Evolutionary conservation across 1,140 invertebrate genomes (phyloP).

Genomic region (Eufriesea mexicana): DNA sequence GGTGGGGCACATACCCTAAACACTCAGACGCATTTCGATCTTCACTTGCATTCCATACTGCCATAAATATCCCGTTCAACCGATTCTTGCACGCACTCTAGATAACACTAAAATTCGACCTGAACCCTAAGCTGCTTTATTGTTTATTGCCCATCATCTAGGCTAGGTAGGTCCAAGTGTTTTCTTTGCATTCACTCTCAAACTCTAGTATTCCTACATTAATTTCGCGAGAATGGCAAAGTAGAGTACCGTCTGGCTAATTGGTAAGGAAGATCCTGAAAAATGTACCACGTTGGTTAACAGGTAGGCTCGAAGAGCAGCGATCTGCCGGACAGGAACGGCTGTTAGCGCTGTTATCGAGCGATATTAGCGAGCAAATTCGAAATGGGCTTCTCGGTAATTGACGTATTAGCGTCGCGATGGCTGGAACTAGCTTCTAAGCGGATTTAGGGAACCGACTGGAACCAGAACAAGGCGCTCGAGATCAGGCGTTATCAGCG

Average conservation of each 20-base stretch:
- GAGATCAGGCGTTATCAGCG: conserved; percentile 29
- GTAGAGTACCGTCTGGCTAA: neutral
- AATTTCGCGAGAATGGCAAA: neutral
- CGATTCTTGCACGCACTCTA: too few relatives aligned
- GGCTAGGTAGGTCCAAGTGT: too few relatives aligned
- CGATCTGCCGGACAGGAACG: too few relatives aligned
- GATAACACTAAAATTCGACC: too few relatives aligned
- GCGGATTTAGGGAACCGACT: conserved; percentile 39
- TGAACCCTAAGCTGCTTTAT: too few relatives aligned
- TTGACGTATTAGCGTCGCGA: conserved; percentile 35
- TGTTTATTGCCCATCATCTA: too few relatives aligned
- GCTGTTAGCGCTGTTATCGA: conserved; percentile 7
- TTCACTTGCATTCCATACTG: too few relatives aligned
- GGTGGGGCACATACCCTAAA: too few relatives aligned
- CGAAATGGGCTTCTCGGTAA: conserved; percentile 29
- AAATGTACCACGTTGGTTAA: neutral
- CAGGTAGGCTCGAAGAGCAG: neutral
- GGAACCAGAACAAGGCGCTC: conserved; percentile 29
- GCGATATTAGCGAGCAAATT: conserved; percentile 28
- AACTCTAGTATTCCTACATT: too few relatives aligned
- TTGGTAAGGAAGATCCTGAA: neutral
- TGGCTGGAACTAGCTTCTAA: conserved; percentile 9
- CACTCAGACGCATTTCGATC: too few relatives aligned
- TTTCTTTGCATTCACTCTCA: too few relatives aligned
- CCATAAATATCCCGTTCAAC: too few relatives aligned